These are phyloP conservation scores for Drosophila mettleri DNA, from an alignment of 2,888 invertebrate genomes.

Conservation along the genomic window DNA sequence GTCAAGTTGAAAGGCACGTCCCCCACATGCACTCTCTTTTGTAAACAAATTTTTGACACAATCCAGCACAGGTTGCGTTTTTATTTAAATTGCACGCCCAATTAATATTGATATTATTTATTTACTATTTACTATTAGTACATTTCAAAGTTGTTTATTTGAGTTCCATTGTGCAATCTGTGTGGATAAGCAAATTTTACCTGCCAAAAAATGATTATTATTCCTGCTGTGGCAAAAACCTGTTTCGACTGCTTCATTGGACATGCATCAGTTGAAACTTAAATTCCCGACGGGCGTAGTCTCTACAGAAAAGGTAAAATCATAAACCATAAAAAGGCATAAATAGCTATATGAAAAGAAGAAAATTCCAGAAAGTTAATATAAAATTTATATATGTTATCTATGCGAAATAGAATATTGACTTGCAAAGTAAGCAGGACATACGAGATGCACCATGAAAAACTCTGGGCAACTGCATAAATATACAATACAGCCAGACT, in stretches of 20 bases:
- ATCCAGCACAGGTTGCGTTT: too few species aligned
- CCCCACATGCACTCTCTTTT: not conserved
- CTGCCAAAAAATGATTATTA: too few species aligned
- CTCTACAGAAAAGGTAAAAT: slow-evolving; percentile 10
- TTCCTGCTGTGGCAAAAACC: too few species aligned
- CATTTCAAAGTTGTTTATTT: not conserved
- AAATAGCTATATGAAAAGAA: not conserved
- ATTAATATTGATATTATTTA: slow-evolving; percentile 5
- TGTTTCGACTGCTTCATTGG: slow-evolving; percentile 11
- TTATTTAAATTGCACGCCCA: slow-evolving; percentile 1
- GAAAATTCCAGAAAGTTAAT: not conserved
- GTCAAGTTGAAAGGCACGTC: not conserved
- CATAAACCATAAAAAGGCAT: slow-evolving; percentile 32
- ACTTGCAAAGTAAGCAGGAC: not conserved
- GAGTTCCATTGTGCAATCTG: not conserved
- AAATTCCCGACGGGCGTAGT: slow-evolving; percentile 8
- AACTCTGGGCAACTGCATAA: not conserved
- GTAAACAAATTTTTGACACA: slow-evolving; percentile 2
- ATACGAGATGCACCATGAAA: not conserved
- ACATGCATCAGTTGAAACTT: slow-evolving; percentile 10
- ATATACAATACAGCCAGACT: not conserved
- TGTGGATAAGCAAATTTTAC: not conserved
- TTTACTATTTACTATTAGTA: not conserved
- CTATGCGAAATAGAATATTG: too few species aligned
- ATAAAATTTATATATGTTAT: not conserved